Evolutionary conservation across 2,888 invertebrate species (phyloP), one percentile per base, ranked within the genome.

Genomic region (Phengaris arion): DNA sequence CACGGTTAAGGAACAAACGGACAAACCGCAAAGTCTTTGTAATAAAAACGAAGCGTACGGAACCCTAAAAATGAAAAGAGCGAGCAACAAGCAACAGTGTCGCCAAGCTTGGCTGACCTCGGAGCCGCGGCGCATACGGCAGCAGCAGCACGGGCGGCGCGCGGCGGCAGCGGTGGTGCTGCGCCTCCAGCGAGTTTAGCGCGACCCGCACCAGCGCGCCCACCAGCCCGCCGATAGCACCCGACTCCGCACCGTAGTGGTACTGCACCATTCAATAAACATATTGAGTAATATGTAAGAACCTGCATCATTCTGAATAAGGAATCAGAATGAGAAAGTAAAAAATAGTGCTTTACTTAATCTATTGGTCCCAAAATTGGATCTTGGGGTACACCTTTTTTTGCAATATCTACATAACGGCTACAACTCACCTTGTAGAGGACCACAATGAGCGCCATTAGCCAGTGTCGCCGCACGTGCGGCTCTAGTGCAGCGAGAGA

Each of bases 401-500:
- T 52, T 52, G 2, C 8, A 8, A 10, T 52, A 52, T 52, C 48
- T 8, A 12, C 12, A 52, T 52, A 52, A 10, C 52, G 9, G 8
- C 9, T 12, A 12, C 12, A 35, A 15, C 54, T 12, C 45, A 98
- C 98, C 96, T 99, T 99, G 86, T 99, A 99, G 0, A 99, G 94
- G 75, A 99, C 96, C 13, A 99, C 98, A 13, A 99, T 95, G 35
- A 99, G 90, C 0, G 99, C 96, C 95, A 98, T 97, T 15, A 99
- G 95, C 99, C 99, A 99, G 80, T 97, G 97, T 68, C 98, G 94
- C 5, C 99, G 94, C 12, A 96, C 96, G 85, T 98, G 97, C 0
- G 98, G 96, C 86, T 98, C 98, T 77, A 99, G 92, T 80, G 96
- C 95, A 95, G 98, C 98, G 73, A 99, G 94, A 13, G 98, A 98